A percentile compares a stretch with the other conserved stretches of the same genome.
These are phyloP conservation scores for Mystacides longicornis DNA, from an alignment of 2,888 invertebrate genomes.

Conservation along the genomic window DNA sequence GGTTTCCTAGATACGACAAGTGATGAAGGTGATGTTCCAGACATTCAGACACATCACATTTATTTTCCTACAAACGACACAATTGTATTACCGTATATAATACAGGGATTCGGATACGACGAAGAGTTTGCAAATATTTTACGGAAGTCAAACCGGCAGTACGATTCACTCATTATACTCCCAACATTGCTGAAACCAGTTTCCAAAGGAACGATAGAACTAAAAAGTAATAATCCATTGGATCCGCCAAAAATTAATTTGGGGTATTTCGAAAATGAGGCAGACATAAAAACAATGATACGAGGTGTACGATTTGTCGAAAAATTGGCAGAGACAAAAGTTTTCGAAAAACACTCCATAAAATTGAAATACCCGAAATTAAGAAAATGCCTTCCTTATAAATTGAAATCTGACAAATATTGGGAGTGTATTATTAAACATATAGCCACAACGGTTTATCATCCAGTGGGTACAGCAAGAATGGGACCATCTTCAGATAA, in stretches of 20 bases:
- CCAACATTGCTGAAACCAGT: slow-evolving; percentile 40
- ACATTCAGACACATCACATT: slow-evolving; percentile 44
- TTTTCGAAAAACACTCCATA: slow-evolving; percentile 36
- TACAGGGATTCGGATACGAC: slow-evolving; percentile 32
- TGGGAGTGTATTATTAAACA: slow-evolving; percentile 52
- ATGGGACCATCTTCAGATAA: slow-evolving; percentile 51
- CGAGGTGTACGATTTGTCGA: slow-evolving; percentile 36
- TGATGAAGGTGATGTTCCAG: slow-evolving; percentile 38
- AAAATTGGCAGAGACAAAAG: slow-evolving; percentile 36
- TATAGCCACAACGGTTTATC: slow-evolving; percentile 52
- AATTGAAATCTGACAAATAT: slow-evolving; percentile 39
- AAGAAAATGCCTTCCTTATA: slow-evolving; percentile 33
- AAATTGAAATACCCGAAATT: slow-evolving; percentile 33
- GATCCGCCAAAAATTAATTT: slow-evolving; percentile 54
- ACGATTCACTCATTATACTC: slow-evolving; percentile 36
- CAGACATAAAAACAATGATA: slow-evolving; percentile 46
- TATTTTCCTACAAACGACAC: slow-evolving; percentile 32
- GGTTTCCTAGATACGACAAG: slow-evolving; percentile 45
- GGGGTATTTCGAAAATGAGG: slow-evolving; percentile 52
- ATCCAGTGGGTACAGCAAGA: slow-evolving; percentile 62
- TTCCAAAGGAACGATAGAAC: slow-evolving; percentile 48
- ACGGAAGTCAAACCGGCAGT: slow-evolving; percentile 30
- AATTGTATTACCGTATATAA: slow-evolving; percentile 28
- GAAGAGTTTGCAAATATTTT: slow-evolving; percentile 31
- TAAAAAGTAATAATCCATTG: slow-evolving; percentile 48